A percentile compares a stretch with the other conserved stretches of the same genome.
Conservation (phyloP, 2,797 vertebrate genomes). For the Prunella strophiata region DNA sequence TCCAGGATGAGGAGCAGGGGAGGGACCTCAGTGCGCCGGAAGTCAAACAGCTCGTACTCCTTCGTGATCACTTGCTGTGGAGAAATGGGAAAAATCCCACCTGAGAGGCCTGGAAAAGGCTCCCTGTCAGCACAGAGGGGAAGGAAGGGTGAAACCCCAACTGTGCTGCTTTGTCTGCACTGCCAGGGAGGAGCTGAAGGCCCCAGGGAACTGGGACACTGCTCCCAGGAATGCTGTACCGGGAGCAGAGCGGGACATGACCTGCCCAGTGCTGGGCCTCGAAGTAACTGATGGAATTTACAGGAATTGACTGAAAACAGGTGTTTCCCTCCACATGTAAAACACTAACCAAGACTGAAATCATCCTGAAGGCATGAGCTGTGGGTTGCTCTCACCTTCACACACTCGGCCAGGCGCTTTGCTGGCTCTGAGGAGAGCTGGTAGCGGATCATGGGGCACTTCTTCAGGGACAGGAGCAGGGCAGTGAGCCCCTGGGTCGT, state of each 20-base stretch:
- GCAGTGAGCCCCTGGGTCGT: slow-evolving; percentile 94
- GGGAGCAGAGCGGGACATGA: accelerated
- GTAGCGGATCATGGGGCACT: slow-evolving; percentile 97
- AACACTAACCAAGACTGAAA: not conserved
- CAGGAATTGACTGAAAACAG: not conserved
- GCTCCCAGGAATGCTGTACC: not conserved
- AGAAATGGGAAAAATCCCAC: not conserved
- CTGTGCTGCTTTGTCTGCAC: not conserved
- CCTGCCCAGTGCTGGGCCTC: not conserved
- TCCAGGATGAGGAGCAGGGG: slow-evolving; percentile 93
- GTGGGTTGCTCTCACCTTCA: slow-evolving; percentile 80
- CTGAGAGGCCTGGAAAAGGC: not conserved
- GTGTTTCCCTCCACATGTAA: not conserved
- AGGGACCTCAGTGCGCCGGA: slow-evolving; percentile 94
- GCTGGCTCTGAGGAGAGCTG: slow-evolving; percentile 92
- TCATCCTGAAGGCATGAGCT: not conserved
- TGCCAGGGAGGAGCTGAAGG: not conserved
- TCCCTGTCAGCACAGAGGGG: not conserved
- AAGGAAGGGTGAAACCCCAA: not conserved
- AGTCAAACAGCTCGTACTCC: slow-evolving; percentile 96
- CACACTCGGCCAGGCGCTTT: slow-evolving; percentile 88
- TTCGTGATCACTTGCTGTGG: slow-evolving; percentile 95
- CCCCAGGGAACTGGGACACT: no score
- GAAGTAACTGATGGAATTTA: accelerated
- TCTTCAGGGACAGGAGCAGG: slow-evolving; percentile 93